Evolutionary conservation across 2,888 invertebrate genomes (phyloP), one percentile per base, ranked within the genome.

Genomic region (Drosophila lacicola): DNA sequence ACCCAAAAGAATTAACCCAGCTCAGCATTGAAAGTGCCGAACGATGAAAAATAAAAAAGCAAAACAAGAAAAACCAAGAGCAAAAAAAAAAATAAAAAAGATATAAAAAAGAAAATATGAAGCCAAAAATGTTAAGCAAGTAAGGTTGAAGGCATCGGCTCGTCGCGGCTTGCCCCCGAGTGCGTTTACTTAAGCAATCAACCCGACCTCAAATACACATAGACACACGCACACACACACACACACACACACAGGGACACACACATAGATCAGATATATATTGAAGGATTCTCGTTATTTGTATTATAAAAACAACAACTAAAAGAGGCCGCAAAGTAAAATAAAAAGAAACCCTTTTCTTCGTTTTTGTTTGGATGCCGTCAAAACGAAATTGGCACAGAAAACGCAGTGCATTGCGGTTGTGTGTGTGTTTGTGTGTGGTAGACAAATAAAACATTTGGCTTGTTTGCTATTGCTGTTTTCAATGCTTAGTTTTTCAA

Each of bases 101-200:
- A 47, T 61, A 55, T 37, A 57, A 61, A 72, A 65, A 61, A 39
- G 50, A 67, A 70, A 75, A 78, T 71, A 78, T 74, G 71, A 78
- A 78, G 71, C 71, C 71, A 70, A 78, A 72, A 74, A 61, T 78
- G 71, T 78, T 71, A 74, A 77, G 81, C 76, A 78, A 84, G 75
- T 82, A 68, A 79, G 79, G 74, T 78, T 80, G 74, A 82, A 80
- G 82, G 84, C 79, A 85, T 80, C 82, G 78, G 74, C 70, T 70
- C 68, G 64, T 65, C 82, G 69, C 63, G 69, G 79, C 77, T 73
- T 72, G 77, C 81, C 83, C 8, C 77, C 69, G 80, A 85, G 83
- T 88, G 85, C 86, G 85, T 88, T 86, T 86, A 83, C 85, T 86
- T 88, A 85, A 86, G 88, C 85, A 86, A 86, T 86, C 85, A 86